Evolutionary conservation across 2,888 invertebrate genomes (phyloP).

Genomic region (Auanema freiburgensis): DNA sequence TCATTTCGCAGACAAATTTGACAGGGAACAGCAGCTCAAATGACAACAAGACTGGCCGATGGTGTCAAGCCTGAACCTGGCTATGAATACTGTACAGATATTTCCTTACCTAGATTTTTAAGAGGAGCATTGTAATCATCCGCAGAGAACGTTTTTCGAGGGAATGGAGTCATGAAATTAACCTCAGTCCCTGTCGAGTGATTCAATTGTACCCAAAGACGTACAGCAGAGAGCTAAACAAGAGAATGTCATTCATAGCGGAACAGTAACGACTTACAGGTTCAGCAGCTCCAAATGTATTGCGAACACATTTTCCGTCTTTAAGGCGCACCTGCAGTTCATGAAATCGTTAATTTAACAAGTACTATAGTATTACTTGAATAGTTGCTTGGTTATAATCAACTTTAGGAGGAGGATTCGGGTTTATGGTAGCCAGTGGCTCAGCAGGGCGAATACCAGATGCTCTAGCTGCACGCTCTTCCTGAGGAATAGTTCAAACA

Average conservation of each 20-base stretch:
- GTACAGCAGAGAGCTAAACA: constrained; percentile 80
- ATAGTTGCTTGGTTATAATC: constrained; percentile 42
- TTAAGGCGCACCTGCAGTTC: constrained; percentile 73
- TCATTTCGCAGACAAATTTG: background rate
- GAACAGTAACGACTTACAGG: too few species aligned
- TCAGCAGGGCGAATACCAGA: constrained; percentile 9
- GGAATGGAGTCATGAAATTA: constrained; percentile 87
- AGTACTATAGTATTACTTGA: constrained; percentile 23
- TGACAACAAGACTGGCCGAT: constrained; percentile 18
- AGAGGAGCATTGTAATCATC: constrained; percentile 88
- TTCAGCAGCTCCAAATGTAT: constrained; percentile 83
- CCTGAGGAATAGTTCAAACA: constrained; percentile 15
- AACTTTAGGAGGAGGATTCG: constrained; percentile 23
- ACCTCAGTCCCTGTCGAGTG: constrained; percentile 76
- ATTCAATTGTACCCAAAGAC: constrained; percentile 84
- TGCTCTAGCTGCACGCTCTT: constrained; percentile 8
- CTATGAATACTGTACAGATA: background rate
- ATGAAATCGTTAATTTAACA: too few species aligned
- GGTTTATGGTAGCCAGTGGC: constrained; percentile 15
- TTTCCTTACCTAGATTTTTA: constrained; percentile 76
- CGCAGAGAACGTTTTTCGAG: constrained; percentile 80
- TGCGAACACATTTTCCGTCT: constrained; percentile 76
- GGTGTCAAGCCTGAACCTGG: constrained; percentile 15
- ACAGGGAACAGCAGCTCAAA: background rate
- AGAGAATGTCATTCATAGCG: too few species aligned